Percentiles rank a stretch among this genome's conserved stretches.
phyloP scores from a whole-genome alignment of 2,888 invertebrate genomes.

The Cancer borealis region DNA sequence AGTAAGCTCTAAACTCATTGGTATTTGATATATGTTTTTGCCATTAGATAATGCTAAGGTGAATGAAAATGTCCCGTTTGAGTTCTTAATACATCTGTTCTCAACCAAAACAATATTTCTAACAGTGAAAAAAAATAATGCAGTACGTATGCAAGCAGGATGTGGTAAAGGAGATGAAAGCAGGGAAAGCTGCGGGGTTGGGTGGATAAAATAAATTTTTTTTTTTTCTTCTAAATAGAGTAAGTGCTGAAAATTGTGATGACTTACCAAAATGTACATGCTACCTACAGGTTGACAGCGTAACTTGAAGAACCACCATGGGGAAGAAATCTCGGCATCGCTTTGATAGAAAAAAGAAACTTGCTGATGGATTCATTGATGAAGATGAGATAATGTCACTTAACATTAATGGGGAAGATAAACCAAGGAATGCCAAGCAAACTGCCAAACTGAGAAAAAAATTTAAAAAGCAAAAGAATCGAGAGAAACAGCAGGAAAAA shows the following conservation, averaged over 20 bases:
- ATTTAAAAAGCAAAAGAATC: slow-evolving; percentile 49
- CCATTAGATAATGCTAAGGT: no score
- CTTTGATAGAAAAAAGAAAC: not conserved
- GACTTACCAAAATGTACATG: not conserved
- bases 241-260: not conserved
- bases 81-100: not conserved
- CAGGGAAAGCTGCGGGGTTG: no score
- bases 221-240: not conserved
- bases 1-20: not conserved
- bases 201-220: no score
- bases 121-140: no score
- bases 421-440: slow-evolving; percentile 41
- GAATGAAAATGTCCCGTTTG: not conserved
- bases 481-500: slow-evolving; percentile 29
- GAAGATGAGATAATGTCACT: not conserved
- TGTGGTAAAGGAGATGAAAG: no score
- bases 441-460: slow-evolving; percentile 58
- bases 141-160: no score
- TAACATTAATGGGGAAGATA: not conserved
- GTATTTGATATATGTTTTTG: no score
- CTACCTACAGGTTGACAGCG: not conserved
- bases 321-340: slow-evolving; percentile 11
- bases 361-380: not conserved
- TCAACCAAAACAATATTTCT: not conserved
- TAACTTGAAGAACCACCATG: not conserved